Conservation (phyloP, 2,113 vertebrate genomes). For the Heliornis fulica region DNA sequence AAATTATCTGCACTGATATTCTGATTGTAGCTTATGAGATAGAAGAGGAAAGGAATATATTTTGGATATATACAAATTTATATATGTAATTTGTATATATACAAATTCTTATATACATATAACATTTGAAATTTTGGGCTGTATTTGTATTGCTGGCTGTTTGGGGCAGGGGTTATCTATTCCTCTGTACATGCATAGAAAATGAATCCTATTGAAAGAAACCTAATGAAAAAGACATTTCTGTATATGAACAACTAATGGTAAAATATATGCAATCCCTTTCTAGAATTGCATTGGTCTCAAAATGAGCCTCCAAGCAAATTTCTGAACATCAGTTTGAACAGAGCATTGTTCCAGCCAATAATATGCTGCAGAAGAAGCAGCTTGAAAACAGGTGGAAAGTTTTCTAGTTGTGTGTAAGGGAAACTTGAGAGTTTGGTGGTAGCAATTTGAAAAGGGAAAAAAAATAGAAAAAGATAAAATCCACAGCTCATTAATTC, state of each 20-base stretch:
- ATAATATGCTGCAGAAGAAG: not conserved
- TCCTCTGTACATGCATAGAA: not conserved
- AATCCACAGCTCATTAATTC: conserved; percentile 13
- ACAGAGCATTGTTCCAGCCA: not conserved
- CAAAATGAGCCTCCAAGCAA: not conserved
- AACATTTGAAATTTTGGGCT: not conserved
- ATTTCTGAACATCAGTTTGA: not conserved
- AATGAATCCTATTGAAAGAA: not conserved
- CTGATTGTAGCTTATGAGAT: not conserved
- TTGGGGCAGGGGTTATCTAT: not conserved
- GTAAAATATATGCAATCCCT: not conserved
- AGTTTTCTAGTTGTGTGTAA: not conserved
- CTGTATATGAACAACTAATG: not conserved
- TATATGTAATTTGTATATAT: too few relatives aligned
- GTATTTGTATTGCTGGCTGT: not conserved
- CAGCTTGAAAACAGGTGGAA: not conserved
- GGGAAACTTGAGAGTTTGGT: not conserved
- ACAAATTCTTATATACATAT: too few relatives aligned
- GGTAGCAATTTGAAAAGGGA: not conserved
- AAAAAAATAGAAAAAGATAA: not conserved
- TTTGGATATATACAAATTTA: too few relatives aligned
- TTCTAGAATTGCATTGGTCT: not conserved
- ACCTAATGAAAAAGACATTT: not conserved
- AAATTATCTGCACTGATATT: not conserved
- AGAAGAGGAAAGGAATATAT: not conserved